Evolutionary conservation across 2,113 vertebrate genomes (phyloP).

Genomic region (Dicentrarchus labrax): DNA sequence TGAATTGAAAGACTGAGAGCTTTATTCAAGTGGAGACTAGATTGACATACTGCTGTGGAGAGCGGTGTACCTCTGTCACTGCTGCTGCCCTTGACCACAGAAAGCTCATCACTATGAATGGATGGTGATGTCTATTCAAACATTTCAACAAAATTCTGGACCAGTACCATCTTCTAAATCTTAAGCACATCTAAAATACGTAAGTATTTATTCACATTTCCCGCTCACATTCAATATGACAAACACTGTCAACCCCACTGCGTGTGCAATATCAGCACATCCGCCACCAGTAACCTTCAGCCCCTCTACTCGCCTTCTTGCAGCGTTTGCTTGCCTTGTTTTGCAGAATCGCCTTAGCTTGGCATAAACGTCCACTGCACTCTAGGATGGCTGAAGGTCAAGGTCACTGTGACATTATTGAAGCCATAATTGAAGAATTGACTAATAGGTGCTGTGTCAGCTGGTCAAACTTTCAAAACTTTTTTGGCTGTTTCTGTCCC

Average conservation of each 20-base stretch:
- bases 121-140: background rate
- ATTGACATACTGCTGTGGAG: constrained; percentile 30
- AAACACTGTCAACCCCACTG: too few species aligned
- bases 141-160: background rate
- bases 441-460: background rate
- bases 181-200: background rate
- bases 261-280: background rate
- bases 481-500: too few species aligned
- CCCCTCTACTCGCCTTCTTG: background rate
- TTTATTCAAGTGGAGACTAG: constrained; percentile 27
- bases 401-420: too few species aligned
- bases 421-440: too few species aligned
- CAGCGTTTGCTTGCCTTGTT: background rate
- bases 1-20: constrained; percentile 2
- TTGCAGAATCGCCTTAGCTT: background rate
- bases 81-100: constrained; percentile 43
- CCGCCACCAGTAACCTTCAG: background rate
- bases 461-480: background rate
- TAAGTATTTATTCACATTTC: too few species aligned
- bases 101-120: constrained; percentile 1
- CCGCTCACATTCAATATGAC: background rate
- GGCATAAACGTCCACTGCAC: too few species aligned
- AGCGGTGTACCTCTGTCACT: background rate
- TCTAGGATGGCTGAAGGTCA: too few species aligned
- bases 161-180: background rate